Conservation (phyloP, 2,113 vertebrate species). For the Oreochromis spilurus region DNA sequence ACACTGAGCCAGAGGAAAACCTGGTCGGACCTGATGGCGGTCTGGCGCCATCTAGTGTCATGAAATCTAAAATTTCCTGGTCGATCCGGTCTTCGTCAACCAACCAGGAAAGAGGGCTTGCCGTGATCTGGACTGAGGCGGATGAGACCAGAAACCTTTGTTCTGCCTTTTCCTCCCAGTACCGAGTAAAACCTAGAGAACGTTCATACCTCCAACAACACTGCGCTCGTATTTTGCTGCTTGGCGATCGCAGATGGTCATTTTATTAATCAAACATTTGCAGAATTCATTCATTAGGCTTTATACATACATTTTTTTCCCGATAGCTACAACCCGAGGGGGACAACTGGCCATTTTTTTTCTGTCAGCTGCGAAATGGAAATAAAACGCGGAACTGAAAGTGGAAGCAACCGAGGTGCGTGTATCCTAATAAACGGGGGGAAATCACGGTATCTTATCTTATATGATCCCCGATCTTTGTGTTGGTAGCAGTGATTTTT, state of each 20-base stretch:
- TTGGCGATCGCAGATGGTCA: not conserved
- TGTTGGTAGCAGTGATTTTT: not conserved
- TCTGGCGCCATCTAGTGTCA: slow-evolving; percentile 30
- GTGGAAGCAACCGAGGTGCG: slow-evolving; percentile 66
- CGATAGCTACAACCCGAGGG: slow-evolving; percentile 23
- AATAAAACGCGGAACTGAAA: slow-evolving; percentile 59
- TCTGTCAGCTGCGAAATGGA: slow-evolving; percentile 59
- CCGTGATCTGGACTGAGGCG: slow-evolving; percentile 69
- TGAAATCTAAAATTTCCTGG: not conserved
- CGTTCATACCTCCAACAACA: not conserved
- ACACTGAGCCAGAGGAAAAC: not conserved
- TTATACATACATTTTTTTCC: not conserved
- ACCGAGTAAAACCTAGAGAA: slow-evolving; percentile 2
- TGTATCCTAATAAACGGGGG: not conserved
- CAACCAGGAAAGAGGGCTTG: slow-evolving; percentile 70
- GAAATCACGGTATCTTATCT: not conserved
- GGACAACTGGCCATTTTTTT: slow-evolving; percentile 11
- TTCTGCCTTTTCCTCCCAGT: slow-evolving; percentile 37
- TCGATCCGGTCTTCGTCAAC: slow-evolving; percentile 66
- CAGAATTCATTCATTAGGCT: not conserved
- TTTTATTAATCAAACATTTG: not conserved
- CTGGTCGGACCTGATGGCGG: not conserved
- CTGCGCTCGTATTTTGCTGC: not conserved
- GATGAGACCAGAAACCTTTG: slow-evolving; percentile 72
- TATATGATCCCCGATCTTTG: not conserved